Conservation (phyloP, 2,888 invertebrate genomes). For the Deroplatys truncata region DNA sequence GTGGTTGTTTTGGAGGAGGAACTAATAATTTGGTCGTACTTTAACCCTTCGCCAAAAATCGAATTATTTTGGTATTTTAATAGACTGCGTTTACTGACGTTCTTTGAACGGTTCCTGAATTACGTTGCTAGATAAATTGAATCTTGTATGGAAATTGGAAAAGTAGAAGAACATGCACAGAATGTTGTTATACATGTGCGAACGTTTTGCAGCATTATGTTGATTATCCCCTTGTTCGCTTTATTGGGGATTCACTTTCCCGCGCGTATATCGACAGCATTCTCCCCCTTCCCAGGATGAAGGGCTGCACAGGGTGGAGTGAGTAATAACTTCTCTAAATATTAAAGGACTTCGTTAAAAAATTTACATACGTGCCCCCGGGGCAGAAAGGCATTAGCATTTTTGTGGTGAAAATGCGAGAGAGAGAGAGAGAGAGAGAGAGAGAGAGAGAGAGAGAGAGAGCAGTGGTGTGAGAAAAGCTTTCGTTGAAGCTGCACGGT, state of each 20-base stretch:
- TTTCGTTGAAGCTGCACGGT: not conserved
- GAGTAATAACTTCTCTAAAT: not conserved
- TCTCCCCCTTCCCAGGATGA: not conserved
- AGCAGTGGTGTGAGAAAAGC: not conserved
- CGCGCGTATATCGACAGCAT: not conserved
- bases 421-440: not conserved
- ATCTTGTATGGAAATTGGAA: not conserved
- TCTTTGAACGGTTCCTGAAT: not conserved
- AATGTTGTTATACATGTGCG: not conserved
- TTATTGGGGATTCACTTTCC: not conserved
- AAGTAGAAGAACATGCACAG: not conserved
- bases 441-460: too few species aligned
- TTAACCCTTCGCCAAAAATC: too few species aligned
- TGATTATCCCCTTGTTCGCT: not conserved
- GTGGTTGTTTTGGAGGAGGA: too few species aligned
- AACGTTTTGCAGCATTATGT: not conserved
- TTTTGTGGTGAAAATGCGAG: not conserved
- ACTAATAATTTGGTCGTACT: too few species aligned
- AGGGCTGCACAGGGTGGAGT: not conserved
- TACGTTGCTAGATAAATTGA: not conserved
- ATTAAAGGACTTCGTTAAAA: not conserved
- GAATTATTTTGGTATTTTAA: not conserved
- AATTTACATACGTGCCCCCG: not conserved
- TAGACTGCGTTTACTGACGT: not conserved
- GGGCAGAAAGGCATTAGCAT: not conserved